Evolutionary conservation across 2,113 vertebrate species (phyloP).

Genomic region (Pituophis catenifer): DNA sequence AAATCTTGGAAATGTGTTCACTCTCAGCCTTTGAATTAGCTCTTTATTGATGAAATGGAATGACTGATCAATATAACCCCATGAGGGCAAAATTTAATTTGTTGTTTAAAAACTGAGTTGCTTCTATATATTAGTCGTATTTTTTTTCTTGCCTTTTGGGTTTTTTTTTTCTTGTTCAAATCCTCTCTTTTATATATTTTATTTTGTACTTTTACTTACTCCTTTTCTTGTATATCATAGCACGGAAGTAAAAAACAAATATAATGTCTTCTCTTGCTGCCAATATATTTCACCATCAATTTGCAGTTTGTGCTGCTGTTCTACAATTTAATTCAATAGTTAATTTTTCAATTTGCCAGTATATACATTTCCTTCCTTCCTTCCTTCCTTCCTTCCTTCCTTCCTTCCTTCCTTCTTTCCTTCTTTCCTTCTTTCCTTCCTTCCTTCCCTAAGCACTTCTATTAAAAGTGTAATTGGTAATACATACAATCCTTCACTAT

Average conservation of each 20-base stretch:
- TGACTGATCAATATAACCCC: neutral
- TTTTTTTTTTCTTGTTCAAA: neutral
- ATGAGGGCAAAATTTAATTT: neutral
- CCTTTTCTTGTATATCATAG: neutral
- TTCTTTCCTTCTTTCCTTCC: neutral
- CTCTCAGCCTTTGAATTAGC: neutral
- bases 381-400: neutral
- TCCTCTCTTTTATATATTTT: neutral
- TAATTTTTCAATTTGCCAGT: neutral
- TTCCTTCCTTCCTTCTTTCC: neutral
- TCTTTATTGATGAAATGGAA: neutral
- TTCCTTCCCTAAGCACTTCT: neutral
- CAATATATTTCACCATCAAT: neutral
- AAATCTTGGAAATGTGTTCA: neutral
- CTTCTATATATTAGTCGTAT: neutral
- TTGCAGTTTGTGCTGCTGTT: neutral
- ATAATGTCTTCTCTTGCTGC: neutral
- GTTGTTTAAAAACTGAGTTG: neutral
- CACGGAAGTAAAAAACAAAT: neutral
- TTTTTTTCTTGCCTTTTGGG: neutral
- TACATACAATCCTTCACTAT: neutral
- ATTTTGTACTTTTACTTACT: neutral
- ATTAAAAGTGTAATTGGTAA: neutral
- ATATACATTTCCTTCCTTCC: neutral
- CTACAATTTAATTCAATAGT: neutral